Evolutionary conservation across 1,140 invertebrate species (phyloP), one percentile per base, ranked within the genome.

Genomic region (Magallana ariakensis): DNA sequence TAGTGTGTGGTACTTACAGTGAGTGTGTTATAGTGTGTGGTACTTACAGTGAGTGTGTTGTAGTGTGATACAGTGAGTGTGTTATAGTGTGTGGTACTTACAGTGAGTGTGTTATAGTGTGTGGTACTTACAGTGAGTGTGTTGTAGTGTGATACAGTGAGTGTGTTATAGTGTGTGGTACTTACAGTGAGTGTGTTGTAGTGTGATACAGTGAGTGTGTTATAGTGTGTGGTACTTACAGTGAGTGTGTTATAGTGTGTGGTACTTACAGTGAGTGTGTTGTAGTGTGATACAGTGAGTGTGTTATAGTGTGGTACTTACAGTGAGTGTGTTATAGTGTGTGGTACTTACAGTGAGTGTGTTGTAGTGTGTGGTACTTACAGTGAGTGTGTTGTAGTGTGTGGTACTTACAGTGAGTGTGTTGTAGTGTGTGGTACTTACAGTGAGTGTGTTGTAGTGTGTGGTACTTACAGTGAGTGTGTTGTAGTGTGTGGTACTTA

Each of bases 111-210:
- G 62, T 93, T 94, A 81, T 92, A 92, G 33, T 46, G n/a, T n/a
- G 2, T 9, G 22, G 62, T 80, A 90, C 92, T 90, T 91, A 95
- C 94, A 13, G 93, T 92, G 8, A 95, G 87, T 5, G 90, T 91
- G 62, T 93, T 94, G 82, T 92, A 92, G 33, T 46, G n/a, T n/a
- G 2, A 6, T 90, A 95, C 94, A 13, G 93, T 92, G 8, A 95
- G 87, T 5, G 90, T 91, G 62, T 93, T 94, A 83, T 92, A 92
- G 33, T 46, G n/a, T n/a, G 2, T 9, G 22, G 62, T 80, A 90
- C 92, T 90, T 90, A 95, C 94, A 13, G 93, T 92, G 8, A 95
- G 87, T 5, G 90, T 91, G 62, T 93, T 94, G 82, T 92, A 92
- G 33, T 46, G 2, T 9, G 22, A n/a, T 80, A 90, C 92, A 13